Evolutionary conservation across 1,140 invertebrate genomes (phyloP).

Genomic region (Orius laevigatus): DNA sequence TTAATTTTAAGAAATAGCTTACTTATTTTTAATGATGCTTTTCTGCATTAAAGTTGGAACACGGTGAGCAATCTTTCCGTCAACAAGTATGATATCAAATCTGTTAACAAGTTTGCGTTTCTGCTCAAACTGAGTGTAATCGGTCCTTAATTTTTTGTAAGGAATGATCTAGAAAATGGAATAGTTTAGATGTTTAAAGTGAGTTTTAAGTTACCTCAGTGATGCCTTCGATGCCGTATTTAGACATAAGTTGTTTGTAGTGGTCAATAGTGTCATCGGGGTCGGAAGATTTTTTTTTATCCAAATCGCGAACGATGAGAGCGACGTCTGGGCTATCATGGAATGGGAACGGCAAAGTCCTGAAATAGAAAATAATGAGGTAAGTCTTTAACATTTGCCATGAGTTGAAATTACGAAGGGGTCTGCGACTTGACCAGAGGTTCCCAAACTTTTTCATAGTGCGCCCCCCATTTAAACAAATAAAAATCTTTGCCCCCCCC

Average conservation of each 20-base stretch:
- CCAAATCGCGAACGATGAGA: not conserved
- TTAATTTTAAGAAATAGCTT: too few relatives aligned
- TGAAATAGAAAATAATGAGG: constrained; percentile 3
- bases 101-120: constrained; percentile 2
- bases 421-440: not conserved
- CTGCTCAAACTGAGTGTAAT: constrained; percentile 7
- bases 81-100: constrained; percentile 6
- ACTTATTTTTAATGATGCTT: not conserved
- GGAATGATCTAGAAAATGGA: constrained; percentile 5
- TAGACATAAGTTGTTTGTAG: constrained; percentile 1
- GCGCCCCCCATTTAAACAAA: too few relatives aligned
- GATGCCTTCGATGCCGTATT: not conserved
- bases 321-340: not conserved
- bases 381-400: not conserved
- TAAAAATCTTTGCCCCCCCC: too few relatives aligned
- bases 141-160: not conserved
- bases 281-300: constrained; percentile 1
- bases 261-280: not conserved
- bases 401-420: not conserved
- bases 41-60: not conserved
- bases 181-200: not conserved
- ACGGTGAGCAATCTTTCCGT: not conserved
- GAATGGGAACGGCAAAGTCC: not conserved
- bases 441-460: too few relatives aligned
- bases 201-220: constrained; percentile 2